Evolutionary conservation across 1,140 invertebrate genomes (phyloP).

Genomic region (Aphaenogaster rudis): DNA sequence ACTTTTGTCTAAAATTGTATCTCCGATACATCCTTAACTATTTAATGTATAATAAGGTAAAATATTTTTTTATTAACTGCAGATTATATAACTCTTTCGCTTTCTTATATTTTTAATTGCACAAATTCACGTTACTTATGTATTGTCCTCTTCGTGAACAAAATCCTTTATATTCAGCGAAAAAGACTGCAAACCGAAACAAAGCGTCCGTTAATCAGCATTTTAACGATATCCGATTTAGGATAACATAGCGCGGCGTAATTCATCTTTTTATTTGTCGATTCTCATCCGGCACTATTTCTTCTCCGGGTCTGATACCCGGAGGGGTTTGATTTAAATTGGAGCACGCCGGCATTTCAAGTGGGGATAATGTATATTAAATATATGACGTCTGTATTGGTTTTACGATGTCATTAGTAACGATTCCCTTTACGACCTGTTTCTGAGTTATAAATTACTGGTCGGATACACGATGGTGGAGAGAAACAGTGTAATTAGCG

Average conservation of each 20-base stretch:
- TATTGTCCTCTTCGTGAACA: conserved; percentile 7
- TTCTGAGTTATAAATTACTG: conserved; percentile 73
- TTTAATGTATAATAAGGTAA: background rate
- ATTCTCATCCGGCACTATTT: conserved; percentile 50
- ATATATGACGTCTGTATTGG: conserved; percentile 65
- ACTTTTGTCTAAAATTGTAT: too few species aligned
- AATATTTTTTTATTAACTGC: background rate
- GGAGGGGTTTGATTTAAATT: conserved; percentile 49
- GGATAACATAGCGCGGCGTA: background rate
- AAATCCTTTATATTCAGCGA: conserved; percentile 14
- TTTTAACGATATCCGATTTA: conserved; percentile 54
- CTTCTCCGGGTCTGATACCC: conserved; percentile 30
- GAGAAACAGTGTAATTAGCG: conserved; percentile 70
- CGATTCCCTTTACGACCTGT: conserved; percentile 72
- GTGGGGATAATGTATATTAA: conserved; percentile 54
- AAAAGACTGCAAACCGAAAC: conserved; percentile 5
- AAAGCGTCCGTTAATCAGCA: conserved; percentile 47
- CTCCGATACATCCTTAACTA: too few species aligned
- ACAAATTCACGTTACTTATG: conserved; percentile 3
- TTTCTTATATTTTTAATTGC: background rate
- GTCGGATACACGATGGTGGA: conserved; percentile 33
- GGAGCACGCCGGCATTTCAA: conserved; percentile 58
- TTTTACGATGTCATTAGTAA: conserved; percentile 72
- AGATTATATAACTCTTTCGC: background rate
- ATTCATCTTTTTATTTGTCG: conserved; percentile 54